These are phyloP conservation scores for Pao palembangensis DNA, from an alignment of 2,113 vertebrate species.

Conservation along the genomic window DNA sequence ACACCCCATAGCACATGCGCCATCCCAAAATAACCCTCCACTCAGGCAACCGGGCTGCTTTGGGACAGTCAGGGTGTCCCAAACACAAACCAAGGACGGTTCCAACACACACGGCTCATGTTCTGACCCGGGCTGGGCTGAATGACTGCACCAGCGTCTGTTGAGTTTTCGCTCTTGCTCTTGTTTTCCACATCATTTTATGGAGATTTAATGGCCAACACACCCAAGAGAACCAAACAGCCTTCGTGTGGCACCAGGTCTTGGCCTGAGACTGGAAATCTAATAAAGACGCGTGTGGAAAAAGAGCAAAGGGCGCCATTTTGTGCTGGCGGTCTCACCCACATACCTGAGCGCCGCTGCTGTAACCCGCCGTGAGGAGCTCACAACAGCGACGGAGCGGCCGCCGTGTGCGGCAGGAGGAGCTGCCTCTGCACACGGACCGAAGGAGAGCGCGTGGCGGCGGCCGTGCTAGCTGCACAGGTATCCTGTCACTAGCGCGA, in stretches of 20 bases:
- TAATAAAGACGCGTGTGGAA: constrained; percentile 11
- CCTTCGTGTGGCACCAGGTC: constrained; percentile 19
- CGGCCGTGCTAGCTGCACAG: constrained; percentile 2
- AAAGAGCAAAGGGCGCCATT: constrained; percentile 20
- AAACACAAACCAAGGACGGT: too few relatives aligned
- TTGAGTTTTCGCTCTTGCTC: too few relatives aligned
- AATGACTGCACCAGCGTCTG: too few relatives aligned
- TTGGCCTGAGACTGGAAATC: constrained; percentile 33
- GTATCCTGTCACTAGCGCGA: constrained; percentile 57
- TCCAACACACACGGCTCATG: too few relatives aligned
- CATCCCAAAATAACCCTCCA: constrained; percentile 53
- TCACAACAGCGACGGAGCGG: background rate
- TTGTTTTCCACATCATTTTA: background rate
- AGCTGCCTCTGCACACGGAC: constrained; percentile 5
- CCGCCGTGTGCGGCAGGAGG: too few relatives aligned
- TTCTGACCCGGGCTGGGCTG: too few relatives aligned
- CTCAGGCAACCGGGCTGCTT: constrained; percentile 41
- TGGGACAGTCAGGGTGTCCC: constrained; percentile 5
- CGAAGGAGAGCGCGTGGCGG: background rate
- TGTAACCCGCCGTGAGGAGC: background rate
- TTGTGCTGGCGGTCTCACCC: constrained; percentile 27
- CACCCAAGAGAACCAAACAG: constrained; percentile 19
- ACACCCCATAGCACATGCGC: constrained; percentile 33
- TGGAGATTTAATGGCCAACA: constrained; percentile 21
- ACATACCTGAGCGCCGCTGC: constrained; percentile 4